Evolutionary conservation across 2,797 vertebrate genomes (phyloP).

Genomic region (Enteromius radiatus): DNA sequence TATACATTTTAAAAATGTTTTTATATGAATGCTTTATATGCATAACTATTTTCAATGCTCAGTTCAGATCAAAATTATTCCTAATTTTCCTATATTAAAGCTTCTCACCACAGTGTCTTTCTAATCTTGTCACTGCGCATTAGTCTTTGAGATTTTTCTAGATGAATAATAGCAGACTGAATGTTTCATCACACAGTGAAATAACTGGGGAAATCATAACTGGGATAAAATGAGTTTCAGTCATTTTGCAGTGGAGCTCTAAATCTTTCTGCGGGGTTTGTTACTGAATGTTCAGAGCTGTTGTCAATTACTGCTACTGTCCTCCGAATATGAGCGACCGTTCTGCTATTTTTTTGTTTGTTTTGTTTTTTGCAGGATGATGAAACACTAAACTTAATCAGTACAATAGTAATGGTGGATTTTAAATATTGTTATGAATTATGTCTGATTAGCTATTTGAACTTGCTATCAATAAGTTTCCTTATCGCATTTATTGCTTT

Average conservation of each 20-base stretch:
- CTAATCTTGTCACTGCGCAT: conserved; percentile 5
- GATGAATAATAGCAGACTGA: conserved; percentile 34
- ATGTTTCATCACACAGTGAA: conserved; percentile 30
- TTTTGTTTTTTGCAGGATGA: not conserved
- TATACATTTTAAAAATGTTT: not conserved
- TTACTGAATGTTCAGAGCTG: not conserved
- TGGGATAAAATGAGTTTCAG: conserved; percentile 24
- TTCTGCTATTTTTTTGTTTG: not conserved
- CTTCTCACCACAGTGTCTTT: not conserved
- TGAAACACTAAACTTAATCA: not conserved
- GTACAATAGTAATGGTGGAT: not conserved
- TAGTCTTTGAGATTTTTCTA: conserved; percentile 1
- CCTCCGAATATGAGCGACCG: not conserved
- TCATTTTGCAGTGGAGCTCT: conserved; percentile 13
- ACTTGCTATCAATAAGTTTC: not conserved
- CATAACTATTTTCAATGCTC: not conserved
- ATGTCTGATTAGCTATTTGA: not conserved
- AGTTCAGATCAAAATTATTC: no score
- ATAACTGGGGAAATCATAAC: conserved; percentile 10
- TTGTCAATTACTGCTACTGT: conserved; percentile 9
- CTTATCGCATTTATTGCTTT: not conserved
- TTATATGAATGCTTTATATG: not conserved
- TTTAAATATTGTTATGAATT: conserved; percentile 20
- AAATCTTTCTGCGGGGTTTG: conserved; percentile 33
- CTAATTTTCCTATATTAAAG: not conserved